phyloP scores from a whole-genome alignment of 2,797 vertebrate genomes.

The Agapornis canus region DNA sequence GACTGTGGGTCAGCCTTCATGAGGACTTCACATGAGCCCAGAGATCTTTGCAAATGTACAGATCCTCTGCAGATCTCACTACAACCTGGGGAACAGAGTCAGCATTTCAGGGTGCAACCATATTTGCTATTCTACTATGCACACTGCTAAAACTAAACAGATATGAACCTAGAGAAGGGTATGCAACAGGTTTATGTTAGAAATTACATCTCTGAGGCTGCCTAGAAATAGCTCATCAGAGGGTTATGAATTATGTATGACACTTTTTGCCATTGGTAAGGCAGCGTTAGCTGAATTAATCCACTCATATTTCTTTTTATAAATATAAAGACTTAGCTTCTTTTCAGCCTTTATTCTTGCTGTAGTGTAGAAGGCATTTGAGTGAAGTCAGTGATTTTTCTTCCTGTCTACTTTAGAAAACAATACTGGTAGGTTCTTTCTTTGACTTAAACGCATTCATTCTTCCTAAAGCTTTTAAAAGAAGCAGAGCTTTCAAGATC shows the following conservation, averaged over 20 bases:
- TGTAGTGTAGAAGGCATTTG: slow-evolving; percentile 53
- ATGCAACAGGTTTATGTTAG: slow-evolving; percentile 14
- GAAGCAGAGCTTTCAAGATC: slow-evolving; percentile 76
- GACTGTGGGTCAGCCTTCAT: neutral
- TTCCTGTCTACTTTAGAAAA: slow-evolving; percentile 75
- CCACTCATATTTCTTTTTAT: slow-evolving; percentile 40
- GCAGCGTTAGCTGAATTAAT: slow-evolving; percentile 49
- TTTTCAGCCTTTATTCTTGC: slow-evolving; percentile 66
- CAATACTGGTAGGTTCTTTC: slow-evolving; percentile 64
- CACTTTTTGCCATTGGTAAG: slow-evolving; percentile 20
- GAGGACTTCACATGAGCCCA: neutral
- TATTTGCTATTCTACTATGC: neutral
- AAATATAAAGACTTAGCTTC: slow-evolving; percentile 42
- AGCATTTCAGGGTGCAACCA: neutral
- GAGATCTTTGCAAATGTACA: neutral
- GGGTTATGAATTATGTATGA: slow-evolving; percentile 61
- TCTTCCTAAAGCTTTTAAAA: slow-evolving; percentile 77
- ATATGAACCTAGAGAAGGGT: neutral
- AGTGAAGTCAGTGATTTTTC: slow-evolving; percentile 75
- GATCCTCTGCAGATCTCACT: neutral
- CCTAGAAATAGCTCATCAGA: slow-evolving; percentile 48
- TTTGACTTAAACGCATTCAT: slow-evolving; percentile 73
- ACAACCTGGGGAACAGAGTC: neutral
- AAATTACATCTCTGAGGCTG: slow-evolving; percentile 15
- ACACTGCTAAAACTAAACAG: slow-evolving; percentile 6